Evolutionary conservation across 2,888 invertebrate species (phyloP).

Genomic region (Nemotelus nigrinus): DNA sequence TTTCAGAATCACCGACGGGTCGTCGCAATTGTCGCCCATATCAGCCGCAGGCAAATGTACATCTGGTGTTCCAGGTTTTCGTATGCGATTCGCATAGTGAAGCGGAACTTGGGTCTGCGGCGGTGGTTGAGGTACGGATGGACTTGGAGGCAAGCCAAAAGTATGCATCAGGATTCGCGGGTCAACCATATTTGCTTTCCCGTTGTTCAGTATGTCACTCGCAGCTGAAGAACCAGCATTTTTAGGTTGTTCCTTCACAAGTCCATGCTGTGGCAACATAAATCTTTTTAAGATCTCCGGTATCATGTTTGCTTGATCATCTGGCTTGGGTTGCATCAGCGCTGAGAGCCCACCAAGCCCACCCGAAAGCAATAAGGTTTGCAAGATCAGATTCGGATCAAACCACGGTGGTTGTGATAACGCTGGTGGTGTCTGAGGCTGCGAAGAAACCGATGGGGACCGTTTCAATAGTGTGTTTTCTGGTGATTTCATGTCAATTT

Average conservation of each 20-base stretch:
- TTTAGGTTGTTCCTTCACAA: conserved; percentile 51
- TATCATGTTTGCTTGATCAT: conserved; percentile 57
- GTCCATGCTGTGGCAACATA: conserved; percentile 56
- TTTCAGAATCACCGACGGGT: conserved; percentile 83
- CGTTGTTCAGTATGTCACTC: conserved; percentile 56
- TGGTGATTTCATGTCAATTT: conserved; percentile 44
- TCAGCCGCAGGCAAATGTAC: conserved; percentile 63
- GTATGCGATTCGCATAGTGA: conserved; percentile 59
- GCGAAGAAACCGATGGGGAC: conserved; percentile 53
- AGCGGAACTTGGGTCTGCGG: conserved; percentile 50
- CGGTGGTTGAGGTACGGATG: conserved; percentile 48
- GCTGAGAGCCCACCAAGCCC: conserved; percentile 52
- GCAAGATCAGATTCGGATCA: conserved; percentile 60
- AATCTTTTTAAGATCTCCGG: conserved; percentile 60
- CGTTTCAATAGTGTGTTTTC: conserved; percentile 40
- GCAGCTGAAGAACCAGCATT: conserved; percentile 48
- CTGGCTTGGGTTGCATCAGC: conserved; percentile 53
- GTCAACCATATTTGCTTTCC: conserved; percentile 55
- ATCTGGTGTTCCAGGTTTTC: conserved; percentile 66
- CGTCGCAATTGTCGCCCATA: conserved; percentile 62
- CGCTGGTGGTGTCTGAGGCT: conserved; percentile 53
- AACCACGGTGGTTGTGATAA: conserved; percentile 55
- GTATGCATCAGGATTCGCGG: conserved; percentile 57
- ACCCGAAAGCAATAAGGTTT: conserved; percentile 60
- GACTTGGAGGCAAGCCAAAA: conserved; percentile 57